Evolutionary conservation across 2,797 vertebrate species (phyloP), one percentile per base, ranked within the genome.

Genomic region (Chelidonichthys spinosus): DNA sequence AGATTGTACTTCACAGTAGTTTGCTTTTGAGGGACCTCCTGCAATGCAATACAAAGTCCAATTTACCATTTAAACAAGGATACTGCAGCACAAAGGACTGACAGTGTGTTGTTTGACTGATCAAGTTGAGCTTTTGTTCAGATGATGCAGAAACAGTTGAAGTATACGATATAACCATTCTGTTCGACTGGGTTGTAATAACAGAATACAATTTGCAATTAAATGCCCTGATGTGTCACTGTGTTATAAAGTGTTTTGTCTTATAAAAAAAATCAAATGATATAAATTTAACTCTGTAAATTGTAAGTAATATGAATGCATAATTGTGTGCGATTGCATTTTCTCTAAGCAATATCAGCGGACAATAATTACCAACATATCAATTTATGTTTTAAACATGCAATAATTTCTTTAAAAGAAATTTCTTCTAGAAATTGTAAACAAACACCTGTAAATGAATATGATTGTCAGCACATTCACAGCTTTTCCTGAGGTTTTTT

Each of bases 381-480:
- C n/a, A n/a, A n/a, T n/a, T n/a, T 25, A 25, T 25, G 25, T 25
- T 25, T 25, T 25, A 64, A 59, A 59, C 53, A 52, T 2, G n/a
- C 2, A 47, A 11, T 8, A 40, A 25, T 32, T 60, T 60, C 40
- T 70, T 52, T 7, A 36, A 61, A 44, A 61, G 0, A 43, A 62
- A 56, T 44, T 32, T 40, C 25, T 56, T 77, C 3, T 52, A 55
- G 47, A 64, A 61, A 80, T 74, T 32, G 49, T 69, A 50, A 70
- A 69, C 9, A 36, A 59, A 62, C 32, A 32, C 11, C 39, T 35
- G 2, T 15, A 42, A 9, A 43, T 56, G 3, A 43, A 54, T 47
- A 35, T 64, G 25, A 74, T 49, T 69, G 6, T 66, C 53, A 55
- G 37, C 3, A n/a, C 11, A 50, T 43, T 11, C 37, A 63, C 6